These are phyloP conservation scores for Sebastolobus altivelis DNA, from an alignment of 2,797 vertebrate species.

Conservation along the genomic window DNA sequence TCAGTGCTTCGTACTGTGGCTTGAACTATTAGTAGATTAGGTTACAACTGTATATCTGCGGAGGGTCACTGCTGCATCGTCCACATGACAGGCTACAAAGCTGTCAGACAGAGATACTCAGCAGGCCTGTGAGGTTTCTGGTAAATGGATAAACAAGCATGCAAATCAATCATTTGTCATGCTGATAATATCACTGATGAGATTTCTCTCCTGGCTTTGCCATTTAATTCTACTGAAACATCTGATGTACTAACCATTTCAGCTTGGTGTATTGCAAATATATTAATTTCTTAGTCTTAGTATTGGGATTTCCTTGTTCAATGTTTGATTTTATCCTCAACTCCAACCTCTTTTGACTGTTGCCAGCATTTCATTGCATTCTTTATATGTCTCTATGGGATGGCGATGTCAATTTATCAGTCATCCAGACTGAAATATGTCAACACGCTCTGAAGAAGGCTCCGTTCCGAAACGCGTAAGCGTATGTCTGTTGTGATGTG, in stretches of 20 bases:
- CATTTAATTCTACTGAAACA: slow-evolving; percentile 43
- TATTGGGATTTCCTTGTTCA: not conserved
- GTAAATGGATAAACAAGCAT: slow-evolving; percentile 52
- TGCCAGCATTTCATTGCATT: slow-evolving; percentile 2
- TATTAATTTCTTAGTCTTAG: not conserved
- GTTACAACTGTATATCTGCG: slow-evolving; percentile 44
- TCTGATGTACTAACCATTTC: slow-evolving; percentile 3
- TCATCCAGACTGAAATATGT: not conserved
- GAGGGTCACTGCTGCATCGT: slow-evolving; percentile 24
- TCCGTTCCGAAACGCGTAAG: too few relatives aligned
- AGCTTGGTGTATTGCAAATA: not conserved
- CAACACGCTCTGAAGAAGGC: not conserved
- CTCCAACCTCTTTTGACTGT: not conserved
- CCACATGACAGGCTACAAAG: slow-evolving; percentile 48
- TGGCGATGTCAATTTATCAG: not conserved
- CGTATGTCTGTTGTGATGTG: too few relatives aligned
- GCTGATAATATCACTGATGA: slow-evolving; percentile 44
- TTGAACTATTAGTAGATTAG: slow-evolving; percentile 50
- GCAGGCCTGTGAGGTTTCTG: slow-evolving; percentile 38
- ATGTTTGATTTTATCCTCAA: not conserved
- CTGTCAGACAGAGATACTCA: slow-evolving; percentile 39
- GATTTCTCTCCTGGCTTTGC: slow-evolving; percentile 30
- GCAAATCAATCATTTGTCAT: slow-evolving; percentile 66
- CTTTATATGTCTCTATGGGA: not conserved
- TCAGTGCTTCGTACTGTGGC: slow-evolving; percentile 1